Base-by-base conservation (phyloP, 2,113 vertebrate genomes). In the Hymenochirus boettgeri region DNA sequence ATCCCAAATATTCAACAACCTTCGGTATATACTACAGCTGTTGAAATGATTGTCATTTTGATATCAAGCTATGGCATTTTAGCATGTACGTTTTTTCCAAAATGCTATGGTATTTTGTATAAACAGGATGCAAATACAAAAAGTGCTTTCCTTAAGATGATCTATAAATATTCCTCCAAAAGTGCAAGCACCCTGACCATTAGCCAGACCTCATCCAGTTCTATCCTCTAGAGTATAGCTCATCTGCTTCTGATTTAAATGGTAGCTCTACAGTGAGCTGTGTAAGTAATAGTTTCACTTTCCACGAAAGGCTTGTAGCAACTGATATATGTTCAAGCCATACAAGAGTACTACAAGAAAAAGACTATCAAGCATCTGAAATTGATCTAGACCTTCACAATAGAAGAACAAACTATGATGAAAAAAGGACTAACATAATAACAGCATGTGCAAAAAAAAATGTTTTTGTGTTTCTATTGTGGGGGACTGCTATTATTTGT, bases 51-150 rank as follows among this genome's bases (percentile, higher is more conserved):
- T 0, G 85, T 94, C 18, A 91, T 95, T 70, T 83, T 96, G 70
- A 91, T 94, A 78, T 95, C 91, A 35, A 95, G 91, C 65, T 94
- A 93, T 0, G 88, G 90, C 6, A 86, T 94, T 57, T 73, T 94
- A 45, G 81, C 89, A 62, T 96, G 92, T 66, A 93, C 83, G 2
- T 94, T 94, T 71, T 79, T 95, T 42, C 90, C 92, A 21, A 95
- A 94, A 74, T 95, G 91, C 64, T 94, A 95, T 6, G 39, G 92
- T 21, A 93, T 94, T 26, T 67, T 93, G 64, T 93, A 84, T 59
- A 92, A 89, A 72, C 93, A 88, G 75, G 79, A 90, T 17, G 75
- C 87, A 61, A 95, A 97, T 65, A 95, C 92, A 26, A 88, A 82
- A 70, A 89, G 81, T 13, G 91, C 90, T 46, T 96, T 96, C 72